These are phyloP conservation scores for Phenacoccus solenopsis DNA, from an alignment of 1,140 invertebrate genomes.

Conservation along the genomic window DNA sequence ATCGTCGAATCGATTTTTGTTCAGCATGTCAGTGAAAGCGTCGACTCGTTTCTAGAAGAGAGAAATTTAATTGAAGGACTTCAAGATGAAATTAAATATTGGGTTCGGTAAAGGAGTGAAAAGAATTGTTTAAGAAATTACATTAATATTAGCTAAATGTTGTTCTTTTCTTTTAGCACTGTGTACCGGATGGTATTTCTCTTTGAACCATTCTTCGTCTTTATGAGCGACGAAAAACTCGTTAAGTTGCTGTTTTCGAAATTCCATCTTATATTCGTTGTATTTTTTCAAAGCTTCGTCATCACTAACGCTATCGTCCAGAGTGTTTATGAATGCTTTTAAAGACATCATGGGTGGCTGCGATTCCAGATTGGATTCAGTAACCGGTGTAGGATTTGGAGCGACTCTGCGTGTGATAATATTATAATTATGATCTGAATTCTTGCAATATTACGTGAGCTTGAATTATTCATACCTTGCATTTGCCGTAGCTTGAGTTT, in stretches of 20 bases:
- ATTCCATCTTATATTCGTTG: slow-evolving; percentile 97
- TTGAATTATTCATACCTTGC: slow-evolving; percentile 17
- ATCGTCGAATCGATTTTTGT: slow-evolving; percentile 56
- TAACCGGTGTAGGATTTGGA: slow-evolving; percentile 1
- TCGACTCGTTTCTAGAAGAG: slow-evolving; percentile 63
- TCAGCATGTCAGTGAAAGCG: slow-evolving; percentile 78
- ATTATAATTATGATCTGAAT: not conserved
- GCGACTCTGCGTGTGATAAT: slow-evolving; percentile 5
- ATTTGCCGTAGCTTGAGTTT: slow-evolving; percentile 20
- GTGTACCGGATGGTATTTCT: slow-evolving; percentile 97
- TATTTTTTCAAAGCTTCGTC: slow-evolving; percentile 95
- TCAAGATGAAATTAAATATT: not conserved
- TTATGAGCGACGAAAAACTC: slow-evolving; percentile 99
- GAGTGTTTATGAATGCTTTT: slow-evolving; percentile 88
- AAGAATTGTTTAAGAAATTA: slow-evolving; percentile 33
- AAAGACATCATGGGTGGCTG: slow-evolving; percentile 94
- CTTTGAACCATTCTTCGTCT: slow-evolving; percentile 99
- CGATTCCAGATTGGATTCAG: slow-evolving; percentile 38
- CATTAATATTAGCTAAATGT: slow-evolving; percentile 67
- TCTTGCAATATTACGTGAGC: too few species aligned
- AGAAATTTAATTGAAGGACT: slow-evolving; percentile 20
- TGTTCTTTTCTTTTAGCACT: slow-evolving; percentile 82
- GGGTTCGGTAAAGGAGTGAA: slow-evolving; percentile 23
- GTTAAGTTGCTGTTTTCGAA: slow-evolving; percentile 88
- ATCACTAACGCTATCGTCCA: slow-evolving; percentile 94